These are phyloP conservation scores for Spisula subtruncata DNA, from an alignment of 2,888 invertebrate species.

Conservation along the genomic window DNA sequence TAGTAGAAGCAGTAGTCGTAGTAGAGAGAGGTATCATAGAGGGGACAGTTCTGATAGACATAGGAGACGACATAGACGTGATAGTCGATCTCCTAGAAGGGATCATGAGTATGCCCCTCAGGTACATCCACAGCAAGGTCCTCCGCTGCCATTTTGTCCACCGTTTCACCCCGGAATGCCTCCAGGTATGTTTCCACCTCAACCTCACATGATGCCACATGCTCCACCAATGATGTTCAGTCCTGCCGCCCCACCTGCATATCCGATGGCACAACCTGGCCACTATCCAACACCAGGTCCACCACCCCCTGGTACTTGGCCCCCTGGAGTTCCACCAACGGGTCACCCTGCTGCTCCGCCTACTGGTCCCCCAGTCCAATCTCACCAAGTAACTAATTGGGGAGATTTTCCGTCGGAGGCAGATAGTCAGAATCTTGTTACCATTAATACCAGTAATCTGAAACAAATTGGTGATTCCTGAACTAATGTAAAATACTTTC, in stretches of 20 bases:
- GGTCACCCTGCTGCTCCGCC: neutral
- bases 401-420: constrained; percentile 13
- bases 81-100: constrained; percentile 15
- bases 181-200: constrained; percentile 28
- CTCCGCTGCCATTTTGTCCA: neutral
- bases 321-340: no score
- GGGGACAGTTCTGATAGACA: neutral
- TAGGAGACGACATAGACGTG: neutral
- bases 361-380: neutral
- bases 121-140: neutral
- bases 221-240: constrained; percentile 28
- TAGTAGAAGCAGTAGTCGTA: neutral
- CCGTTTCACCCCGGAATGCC: neutral
- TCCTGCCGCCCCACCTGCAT: neutral
- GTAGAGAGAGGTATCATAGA: constrained; percentile 6
- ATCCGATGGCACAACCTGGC: neutral
- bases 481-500: no score
- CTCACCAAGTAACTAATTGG: constrained; percentile 24
- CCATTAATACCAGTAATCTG: constrained; percentile 37
- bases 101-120: neutral
- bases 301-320: neutral
- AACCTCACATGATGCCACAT: neutral
- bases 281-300: neutral
- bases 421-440: neutral
- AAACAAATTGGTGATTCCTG: constrained; percentile 20